Percentiles rank a stretch among this genome's conserved stretches.
These are phyloP conservation scores for Rachycentron canadum DNA, from an alignment of 2,797 vertebrate genomes.

Conservation along the genomic window DNA sequence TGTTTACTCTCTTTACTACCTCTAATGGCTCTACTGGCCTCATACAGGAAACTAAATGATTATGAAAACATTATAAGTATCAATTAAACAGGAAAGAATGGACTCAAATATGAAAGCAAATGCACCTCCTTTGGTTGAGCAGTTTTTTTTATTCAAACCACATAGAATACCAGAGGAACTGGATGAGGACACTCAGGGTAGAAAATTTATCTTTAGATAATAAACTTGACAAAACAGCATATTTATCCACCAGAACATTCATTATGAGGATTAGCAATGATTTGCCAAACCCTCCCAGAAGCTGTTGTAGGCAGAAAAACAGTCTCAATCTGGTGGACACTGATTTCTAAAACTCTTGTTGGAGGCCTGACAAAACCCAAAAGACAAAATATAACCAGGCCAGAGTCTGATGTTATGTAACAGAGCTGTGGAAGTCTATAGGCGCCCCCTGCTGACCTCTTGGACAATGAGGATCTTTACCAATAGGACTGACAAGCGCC, in stretches of 20 bases:
- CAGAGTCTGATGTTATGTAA: conserved; percentile 63
- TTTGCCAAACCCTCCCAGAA: conserved; percentile 27
- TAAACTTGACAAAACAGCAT: conserved; percentile 10
- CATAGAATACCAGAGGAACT: not conserved
- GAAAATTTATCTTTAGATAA: not conserved
- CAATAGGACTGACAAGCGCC: conserved; percentile 10
- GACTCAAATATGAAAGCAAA: not conserved
- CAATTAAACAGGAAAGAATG: not conserved
- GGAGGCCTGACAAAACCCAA: conserved; percentile 41
- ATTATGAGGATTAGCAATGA: conserved; percentile 4
- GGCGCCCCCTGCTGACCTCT: conserved; percentile 70
- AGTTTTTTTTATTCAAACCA: not conserved
- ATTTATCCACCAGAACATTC: conserved; percentile 24
- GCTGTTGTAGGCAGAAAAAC: conserved; percentile 30
- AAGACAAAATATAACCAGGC: conserved; percentile 53
- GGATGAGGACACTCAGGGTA: conserved; percentile 2
- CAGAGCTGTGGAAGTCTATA: conserved; percentile 34
- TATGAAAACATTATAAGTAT: not conserved
- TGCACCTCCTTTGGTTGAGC: not conserved
- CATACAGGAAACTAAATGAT: not conserved
- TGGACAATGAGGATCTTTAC: not conserved
- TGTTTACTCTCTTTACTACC: conserved; percentile 3
- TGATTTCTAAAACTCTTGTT: conserved; percentile 47
- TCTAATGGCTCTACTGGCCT: not conserved
- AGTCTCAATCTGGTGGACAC: conserved; percentile 45